Evolutionary conservation across 2,113 vertebrate genomes (phyloP).

Genomic region (Poecilia latipinna): DNA sequence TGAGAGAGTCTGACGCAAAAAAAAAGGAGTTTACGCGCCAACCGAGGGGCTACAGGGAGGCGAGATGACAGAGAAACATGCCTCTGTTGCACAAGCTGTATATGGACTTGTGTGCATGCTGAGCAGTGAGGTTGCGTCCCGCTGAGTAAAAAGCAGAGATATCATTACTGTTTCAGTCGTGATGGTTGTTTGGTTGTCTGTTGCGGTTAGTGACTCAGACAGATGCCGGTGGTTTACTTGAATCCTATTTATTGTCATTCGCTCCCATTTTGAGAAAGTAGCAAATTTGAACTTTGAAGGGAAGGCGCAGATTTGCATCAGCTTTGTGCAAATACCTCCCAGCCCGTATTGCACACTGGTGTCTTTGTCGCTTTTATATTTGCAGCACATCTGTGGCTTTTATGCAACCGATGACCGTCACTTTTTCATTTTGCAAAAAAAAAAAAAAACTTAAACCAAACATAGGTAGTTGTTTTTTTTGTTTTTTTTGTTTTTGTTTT

Average conservation of each 20-base stretch:
- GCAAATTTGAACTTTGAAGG: neutral
- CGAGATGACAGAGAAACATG: neutral
- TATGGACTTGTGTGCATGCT: neutral
- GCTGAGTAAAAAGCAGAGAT: neutral
- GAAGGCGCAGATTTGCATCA: neutral
- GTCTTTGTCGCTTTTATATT: neutral
- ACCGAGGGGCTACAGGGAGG: neutral
- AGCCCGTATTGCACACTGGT: neutral
- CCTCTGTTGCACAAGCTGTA: neutral
- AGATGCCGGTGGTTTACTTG: neutral
- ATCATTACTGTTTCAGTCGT: neutral
- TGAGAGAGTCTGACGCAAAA: neutral
- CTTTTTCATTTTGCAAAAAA: neutral
- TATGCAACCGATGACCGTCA: neutral
- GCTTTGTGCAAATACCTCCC: neutral
- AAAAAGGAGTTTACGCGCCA: neutral
- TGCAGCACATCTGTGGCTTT: neutral
- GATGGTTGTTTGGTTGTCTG: neutral
- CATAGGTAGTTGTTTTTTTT: neutral
- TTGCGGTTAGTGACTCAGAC: neutral
- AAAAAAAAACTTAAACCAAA: neutral
- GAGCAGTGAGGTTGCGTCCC: neutral
- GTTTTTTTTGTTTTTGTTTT: no score
- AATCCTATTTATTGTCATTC: neutral
- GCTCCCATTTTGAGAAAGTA: neutral